Base-by-base conservation (phyloP, 2,113 vertebrate species). In the Siniperca knerii region DNA sequence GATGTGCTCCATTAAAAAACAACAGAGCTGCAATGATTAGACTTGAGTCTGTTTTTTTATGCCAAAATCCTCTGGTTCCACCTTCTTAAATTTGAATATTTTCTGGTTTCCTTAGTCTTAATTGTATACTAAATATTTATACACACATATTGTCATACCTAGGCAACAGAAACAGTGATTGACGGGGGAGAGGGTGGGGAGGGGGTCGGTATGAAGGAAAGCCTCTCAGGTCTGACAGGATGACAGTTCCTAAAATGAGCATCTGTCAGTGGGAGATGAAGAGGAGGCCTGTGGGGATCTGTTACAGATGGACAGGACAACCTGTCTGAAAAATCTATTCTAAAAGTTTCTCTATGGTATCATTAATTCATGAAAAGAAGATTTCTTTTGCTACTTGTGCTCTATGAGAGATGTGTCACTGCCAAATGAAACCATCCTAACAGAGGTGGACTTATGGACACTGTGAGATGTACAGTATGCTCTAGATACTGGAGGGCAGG, bases 171-270 rank as follows among this genome's bases (percentile, higher is more conserved):
- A 62, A 77, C 20, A 2, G 67, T 90, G 92, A 94, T 93, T 91
- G 91, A 93, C 84, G 69, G 82, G 37, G 72, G 25, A 83, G 73
- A 80, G 55, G 66, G 69, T 61, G 80, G 75, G 74, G 84, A 75
- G 83, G 81, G 82, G 87, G 77, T 61, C 4, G 0, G 71, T 57
- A 79, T 87, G 76, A 87, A 82, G 87, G 80, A 89, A 90, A 92
- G 90, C 79, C 90, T 90, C 81, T 90, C 89, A 88, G 89, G 88
- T 92, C 89, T 94, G 92, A 93, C 92, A 93, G 88, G 48, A 88
- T 93, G 92, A 92, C 91, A 91, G 92, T 79, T 90, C 75, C 77
- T 90, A 87, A 93, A 94, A 94, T 94, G 94, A 93, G 93, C 89
- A 91, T 77, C 92, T 94, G 91, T 93, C 92, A 87, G 83, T 44